Evolutionary conservation across 2,113 vertebrate species (phyloP).

Genomic region (Typhlomys cinereus): DNA sequence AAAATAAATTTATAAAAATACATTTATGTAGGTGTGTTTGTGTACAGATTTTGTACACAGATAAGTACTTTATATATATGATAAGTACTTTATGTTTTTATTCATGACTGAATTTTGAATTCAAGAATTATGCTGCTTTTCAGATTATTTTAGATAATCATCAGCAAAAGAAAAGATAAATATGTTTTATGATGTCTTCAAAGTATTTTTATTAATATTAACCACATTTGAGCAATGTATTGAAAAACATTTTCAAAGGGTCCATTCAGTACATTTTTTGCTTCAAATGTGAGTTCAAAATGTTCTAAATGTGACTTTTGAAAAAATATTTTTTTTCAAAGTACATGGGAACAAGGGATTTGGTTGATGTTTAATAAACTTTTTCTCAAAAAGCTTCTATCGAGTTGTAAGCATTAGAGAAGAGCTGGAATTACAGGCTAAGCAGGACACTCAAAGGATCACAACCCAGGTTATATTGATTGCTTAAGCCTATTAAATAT

Average conservation of each 20-base stretch:
- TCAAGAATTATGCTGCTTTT: not conserved
- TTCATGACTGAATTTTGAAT: not conserved
- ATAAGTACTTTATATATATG: not conserved
- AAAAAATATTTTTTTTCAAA: not conserved
- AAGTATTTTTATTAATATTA: slow-evolving; percentile 53
- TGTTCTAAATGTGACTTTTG: slow-evolving; percentile 58
- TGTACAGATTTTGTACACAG: not conserved
- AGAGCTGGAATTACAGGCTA: slow-evolving; percentile 74
- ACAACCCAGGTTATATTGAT: slow-evolving; percentile 65
- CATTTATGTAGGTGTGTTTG: too few relatives aligned
- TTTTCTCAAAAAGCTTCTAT: slow-evolving; percentile 73
- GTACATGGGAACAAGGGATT: slow-evolving; percentile 25
- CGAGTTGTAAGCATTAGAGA: slow-evolving; percentile 72
- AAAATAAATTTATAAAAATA: not conserved
- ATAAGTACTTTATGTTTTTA: not conserved
- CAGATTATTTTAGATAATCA: slow-evolving; percentile 68
- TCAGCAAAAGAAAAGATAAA: slow-evolving; percentile 58
- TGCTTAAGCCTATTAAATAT: slow-evolving; percentile 74
- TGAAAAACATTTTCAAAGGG: slow-evolving; percentile 28
- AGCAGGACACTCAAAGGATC: slow-evolving; percentile 64
- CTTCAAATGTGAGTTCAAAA: slow-evolving; percentile 15
- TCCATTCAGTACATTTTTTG: slow-evolving; percentile 52
- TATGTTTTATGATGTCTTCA: slow-evolving; percentile 72
- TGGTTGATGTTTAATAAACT: slow-evolving; percentile 71
- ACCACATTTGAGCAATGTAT: slow-evolving; percentile 36